phyloP scores from a whole-genome alignment of 2,797 vertebrate species.

The Fringilla coelebs region DNA sequence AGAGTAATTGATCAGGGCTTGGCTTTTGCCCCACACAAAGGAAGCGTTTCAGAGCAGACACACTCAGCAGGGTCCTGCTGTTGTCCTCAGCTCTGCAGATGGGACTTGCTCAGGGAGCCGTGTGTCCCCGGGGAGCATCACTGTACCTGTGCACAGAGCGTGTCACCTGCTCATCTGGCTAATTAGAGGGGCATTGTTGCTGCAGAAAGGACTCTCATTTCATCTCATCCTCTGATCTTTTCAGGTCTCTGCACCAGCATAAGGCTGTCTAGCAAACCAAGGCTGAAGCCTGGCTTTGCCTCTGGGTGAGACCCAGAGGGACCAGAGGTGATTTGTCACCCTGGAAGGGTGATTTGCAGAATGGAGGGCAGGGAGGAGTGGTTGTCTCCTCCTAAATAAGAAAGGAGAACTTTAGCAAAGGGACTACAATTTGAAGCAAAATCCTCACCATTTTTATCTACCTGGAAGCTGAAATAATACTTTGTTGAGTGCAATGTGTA shows the following conservation, averaged over 20 bases:
- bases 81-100: background rate
- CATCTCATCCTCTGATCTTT: constrained; percentile 5
- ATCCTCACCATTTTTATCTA: background rate
- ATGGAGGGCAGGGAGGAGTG: too few species aligned
- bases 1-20: background rate
- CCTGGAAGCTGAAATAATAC: background rate
- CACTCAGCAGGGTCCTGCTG: background rate
- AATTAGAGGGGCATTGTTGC: background rate
- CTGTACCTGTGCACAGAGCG: background rate
- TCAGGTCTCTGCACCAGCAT: background rate
- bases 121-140: background rate
- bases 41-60: fast-evolving
- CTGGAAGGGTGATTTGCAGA: background rate
- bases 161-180: background rate
- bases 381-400: background rate
- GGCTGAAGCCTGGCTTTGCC: background rate
- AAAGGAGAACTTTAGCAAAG: background rate
- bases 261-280: background rate
- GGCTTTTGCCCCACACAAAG: background rate
- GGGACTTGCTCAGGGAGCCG: fast-evolving
- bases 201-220: background rate
- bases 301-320: background rate
- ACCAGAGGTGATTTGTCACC: background rate
- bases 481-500: background rate
- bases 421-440: background rate